Evolutionary conservation across 2,113 vertebrate species (phyloP).

Genomic region (Bos javanicus): DNA sequence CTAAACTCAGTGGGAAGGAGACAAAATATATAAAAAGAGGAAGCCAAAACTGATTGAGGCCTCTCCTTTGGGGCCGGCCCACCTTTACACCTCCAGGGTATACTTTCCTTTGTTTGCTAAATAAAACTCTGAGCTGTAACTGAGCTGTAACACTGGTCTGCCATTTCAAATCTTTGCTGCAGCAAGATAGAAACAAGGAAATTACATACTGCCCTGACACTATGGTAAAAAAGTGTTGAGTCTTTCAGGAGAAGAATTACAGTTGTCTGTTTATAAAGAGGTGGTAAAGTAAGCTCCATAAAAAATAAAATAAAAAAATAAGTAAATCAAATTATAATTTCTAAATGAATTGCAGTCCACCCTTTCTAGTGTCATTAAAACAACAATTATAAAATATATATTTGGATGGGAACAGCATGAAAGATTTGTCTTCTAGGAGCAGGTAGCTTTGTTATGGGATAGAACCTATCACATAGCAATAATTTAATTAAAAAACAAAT

Average conservation of each 20-base stretch:
- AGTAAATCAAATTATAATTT: not conserved
- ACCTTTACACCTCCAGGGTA: not conserved
- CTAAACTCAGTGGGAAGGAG: not conserved
- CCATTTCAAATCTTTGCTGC: not conserved
- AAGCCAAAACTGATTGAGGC: accelerated
- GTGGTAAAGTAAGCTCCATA: not conserved
- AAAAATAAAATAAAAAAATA: not conserved
- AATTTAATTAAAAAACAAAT: not conserved
- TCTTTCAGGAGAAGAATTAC: not conserved
- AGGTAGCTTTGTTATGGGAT: not conserved
- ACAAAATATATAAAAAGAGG: not conserved
- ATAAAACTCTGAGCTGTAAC: not conserved
- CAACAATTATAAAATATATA: not conserved
- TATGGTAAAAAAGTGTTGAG: not conserved
- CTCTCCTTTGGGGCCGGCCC: not conserved
- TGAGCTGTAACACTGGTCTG: not conserved
- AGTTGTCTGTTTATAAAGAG: not conserved
- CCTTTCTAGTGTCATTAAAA: not conserved
- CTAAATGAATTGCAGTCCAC: not conserved
- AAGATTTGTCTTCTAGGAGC: not conserved
- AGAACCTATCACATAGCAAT: not conserved
- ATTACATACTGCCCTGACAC: not conserved
- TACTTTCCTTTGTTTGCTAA: not conserved
- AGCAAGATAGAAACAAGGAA: not conserved
- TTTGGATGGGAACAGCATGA: not conserved